Evolutionary conservation across 2,888 invertebrate species (phyloP).

Genomic region (Agapetus fuscipes): DNA sequence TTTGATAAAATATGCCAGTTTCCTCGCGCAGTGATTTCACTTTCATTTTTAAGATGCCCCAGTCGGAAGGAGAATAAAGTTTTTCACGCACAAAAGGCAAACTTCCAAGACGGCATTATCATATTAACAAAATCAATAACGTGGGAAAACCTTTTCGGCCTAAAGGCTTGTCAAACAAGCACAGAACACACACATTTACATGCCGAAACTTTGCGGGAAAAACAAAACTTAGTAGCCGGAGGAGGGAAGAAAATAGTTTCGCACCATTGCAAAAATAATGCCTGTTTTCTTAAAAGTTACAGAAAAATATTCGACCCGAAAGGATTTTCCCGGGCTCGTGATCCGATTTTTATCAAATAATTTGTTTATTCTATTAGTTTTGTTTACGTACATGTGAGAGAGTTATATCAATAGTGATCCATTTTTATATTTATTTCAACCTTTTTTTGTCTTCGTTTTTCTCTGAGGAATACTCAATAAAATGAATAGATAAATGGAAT

Average conservation of each 20-base stretch:
- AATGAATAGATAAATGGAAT: too few species aligned
- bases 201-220: neutral
- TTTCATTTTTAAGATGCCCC: neutral
- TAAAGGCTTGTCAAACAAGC: neutral
- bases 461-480: too few species aligned
- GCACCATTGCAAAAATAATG: too few species aligned
- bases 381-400: too few species aligned
- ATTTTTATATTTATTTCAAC: too few species aligned
- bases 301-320: neutral
- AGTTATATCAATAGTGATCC: too few species aligned
- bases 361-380: too few species aligned
- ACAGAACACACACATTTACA: constrained; percentile 1
- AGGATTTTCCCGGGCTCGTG: neutral
- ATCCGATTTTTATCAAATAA: too few species aligned
- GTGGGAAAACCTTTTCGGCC: neutral
- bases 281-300: neutral
- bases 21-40: neutral
- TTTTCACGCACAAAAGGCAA: neutral
- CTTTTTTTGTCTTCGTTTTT: too few species aligned
- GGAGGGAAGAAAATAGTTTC: too few species aligned
- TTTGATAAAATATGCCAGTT: constrained; percentile 4
- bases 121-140: constrained; percentile 1
- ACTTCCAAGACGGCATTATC: constrained; percentile 1
- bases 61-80: neutral
- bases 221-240: too few species aligned